Percentiles rank a stretch among this genome's conserved stretches.
Evolutionary conservation across 2,113 vertebrate species (phyloP).

Genomic region (Hemicordylus capensis): DNA sequence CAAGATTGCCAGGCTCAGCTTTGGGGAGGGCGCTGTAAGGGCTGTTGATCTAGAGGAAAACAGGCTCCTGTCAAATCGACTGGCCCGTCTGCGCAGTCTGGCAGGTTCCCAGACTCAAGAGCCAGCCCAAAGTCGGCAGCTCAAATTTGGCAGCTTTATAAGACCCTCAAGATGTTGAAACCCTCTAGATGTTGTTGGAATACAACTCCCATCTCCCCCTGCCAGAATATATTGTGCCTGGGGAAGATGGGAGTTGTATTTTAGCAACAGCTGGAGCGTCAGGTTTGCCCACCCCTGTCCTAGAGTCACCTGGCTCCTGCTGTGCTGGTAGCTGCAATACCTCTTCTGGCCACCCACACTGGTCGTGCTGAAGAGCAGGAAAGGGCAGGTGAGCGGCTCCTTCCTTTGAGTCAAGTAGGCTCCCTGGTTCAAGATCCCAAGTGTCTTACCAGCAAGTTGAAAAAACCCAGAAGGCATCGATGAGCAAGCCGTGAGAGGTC

Average conservation of each 20-base stretch:
- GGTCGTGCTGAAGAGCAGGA: background rate
- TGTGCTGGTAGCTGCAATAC: background rate
- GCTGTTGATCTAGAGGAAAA: no score
- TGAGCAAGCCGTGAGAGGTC: background rate
- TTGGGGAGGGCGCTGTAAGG: fast-evolving
- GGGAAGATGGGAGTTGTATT: no score
- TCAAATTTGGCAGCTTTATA: background rate
- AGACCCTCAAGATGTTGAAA: no score
- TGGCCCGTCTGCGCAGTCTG: background rate
- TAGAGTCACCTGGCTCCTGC: background rate
- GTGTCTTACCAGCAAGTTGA: background rate
- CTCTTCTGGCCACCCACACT: background rate
- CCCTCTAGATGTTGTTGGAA: no score
- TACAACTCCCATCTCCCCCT: no score
- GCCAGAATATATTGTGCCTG: no score
- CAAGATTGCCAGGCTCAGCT: fast-evolving
- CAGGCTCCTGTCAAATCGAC: background rate
- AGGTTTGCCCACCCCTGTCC: no score
- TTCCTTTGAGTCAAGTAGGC: no score
- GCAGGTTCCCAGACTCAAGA: background rate
- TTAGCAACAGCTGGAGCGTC: no score
- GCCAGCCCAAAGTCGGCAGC: background rate
- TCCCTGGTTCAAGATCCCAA: background rate
- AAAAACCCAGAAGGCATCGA: background rate
- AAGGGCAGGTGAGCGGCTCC: background rate